Evolutionary conservation across 35 echinoderm and acorn worm species (phyloP).

Genomic region (Amphiura filiformis): DNA sequence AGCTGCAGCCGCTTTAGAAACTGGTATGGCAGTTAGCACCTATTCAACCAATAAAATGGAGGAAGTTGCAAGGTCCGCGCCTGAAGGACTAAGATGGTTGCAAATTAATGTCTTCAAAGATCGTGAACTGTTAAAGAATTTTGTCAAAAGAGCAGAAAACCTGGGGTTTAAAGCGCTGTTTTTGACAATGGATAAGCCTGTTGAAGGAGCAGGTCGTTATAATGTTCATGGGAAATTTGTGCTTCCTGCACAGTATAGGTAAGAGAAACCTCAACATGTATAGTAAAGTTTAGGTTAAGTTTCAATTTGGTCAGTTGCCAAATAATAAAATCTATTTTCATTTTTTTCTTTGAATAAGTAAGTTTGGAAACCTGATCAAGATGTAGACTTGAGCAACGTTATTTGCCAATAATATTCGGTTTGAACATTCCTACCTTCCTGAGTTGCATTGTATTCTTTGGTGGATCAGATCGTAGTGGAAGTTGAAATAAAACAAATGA

Average conservation of each 20-base stretch:
- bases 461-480: no score
- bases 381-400: no score
- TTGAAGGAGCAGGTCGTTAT: constrained; percentile 48
- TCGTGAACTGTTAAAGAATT: constrained; percentile 30
- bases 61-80: not conserved
- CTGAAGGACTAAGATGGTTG: constrained; percentile 56
- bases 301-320: no score
- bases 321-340: no score
- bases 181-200: constrained; percentile 78
- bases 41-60: not conserved
- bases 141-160: constrained; percentile 73
- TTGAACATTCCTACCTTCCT: no score
- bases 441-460: no score
- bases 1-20: not conserved
- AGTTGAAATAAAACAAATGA: no score
- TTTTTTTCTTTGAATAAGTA: no score
- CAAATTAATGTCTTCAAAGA: constrained; percentile 78
- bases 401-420: no score
- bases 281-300: no score
- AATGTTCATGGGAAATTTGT: constrained; percentile 64
- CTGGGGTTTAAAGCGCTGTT: constrained; percentile 80
- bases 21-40: not conserved
- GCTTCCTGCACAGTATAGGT: constrained; percentile 56
- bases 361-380: no score
- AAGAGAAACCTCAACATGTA: no score